These are phyloP conservation scores for Amphipyra berbera DNA, from an alignment of 2,888 invertebrate species.

Conservation along the genomic window DNA sequence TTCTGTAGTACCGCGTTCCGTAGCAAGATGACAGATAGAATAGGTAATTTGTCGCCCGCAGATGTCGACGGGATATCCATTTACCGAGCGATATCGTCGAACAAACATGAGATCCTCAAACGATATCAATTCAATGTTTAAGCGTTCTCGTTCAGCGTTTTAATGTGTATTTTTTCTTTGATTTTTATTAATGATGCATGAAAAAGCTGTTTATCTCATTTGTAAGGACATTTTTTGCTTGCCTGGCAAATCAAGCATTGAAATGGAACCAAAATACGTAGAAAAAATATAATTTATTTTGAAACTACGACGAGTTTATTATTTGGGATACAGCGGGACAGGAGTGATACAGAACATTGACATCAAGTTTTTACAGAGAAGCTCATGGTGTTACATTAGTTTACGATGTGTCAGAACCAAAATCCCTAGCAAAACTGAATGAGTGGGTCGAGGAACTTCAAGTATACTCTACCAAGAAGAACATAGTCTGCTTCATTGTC, in stretches of 20 bases:
- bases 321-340: too few species aligned
- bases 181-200: constrained; percentile 32
- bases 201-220: background rate
- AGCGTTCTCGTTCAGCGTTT: constrained; percentile 24
- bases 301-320: too few species aligned
- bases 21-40: constrained; percentile 73
- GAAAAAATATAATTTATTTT: too few species aligned
- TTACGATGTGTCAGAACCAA: too few species aligned
- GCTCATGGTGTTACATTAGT: too few species aligned
- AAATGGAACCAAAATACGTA: background rate
- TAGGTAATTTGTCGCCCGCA: constrained; percentile 73
- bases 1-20: constrained; percentile 36
- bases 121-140: constrained; percentile 51
- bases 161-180: constrained; percentile 30
- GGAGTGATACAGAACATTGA: too few species aligned
- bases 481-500: too few species aligned
- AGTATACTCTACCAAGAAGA: too few species aligned
- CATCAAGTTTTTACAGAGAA: too few species aligned
- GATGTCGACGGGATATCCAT: constrained; percentile 65
- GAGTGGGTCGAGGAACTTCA: too few species aligned
- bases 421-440: too few species aligned
- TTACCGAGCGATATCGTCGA: constrained; percentile 56
- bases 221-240: background rate
- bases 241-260: background rate
- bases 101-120: constrained; percentile 57